Base-by-base conservation (phyloP, 2,888 invertebrate genomes). In the Athrips mouffetella region DNA sequence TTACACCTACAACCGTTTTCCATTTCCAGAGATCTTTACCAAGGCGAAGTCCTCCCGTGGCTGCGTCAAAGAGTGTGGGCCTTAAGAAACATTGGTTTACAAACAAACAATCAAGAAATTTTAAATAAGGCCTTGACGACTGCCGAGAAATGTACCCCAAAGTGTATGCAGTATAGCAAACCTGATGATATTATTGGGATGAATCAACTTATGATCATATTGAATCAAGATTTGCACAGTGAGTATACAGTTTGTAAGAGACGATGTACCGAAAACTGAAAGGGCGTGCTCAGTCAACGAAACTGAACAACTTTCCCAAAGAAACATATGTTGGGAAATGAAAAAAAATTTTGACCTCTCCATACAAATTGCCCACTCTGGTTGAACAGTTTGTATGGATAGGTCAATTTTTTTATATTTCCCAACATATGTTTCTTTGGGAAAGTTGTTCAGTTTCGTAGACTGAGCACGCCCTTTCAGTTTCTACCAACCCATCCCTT, bases 41-140 rank as follows among this genome's bases (percentile, higher is more conserved):
- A 64, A 4, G 59, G 55, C 1, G 73, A 79, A 10, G 58, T 62
- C 0, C 29, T 76, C 0, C 29, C 66, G 3, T 83, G 82, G 81
- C 49, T 70, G 1, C 56, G 63, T 0, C 73, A 80, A 30, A 73
- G 69, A 44, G 54, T 76, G 3, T 13, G 57, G 0, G 75, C 77
- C 0, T 51, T 59, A 2, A 63, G 71, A 21, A 49, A 49, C 6
- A 25, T 70, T 5, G 79, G 66, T 0, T 25, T 73, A 1, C 40
- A 58, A n/a, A 42, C 39, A 2, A 52, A 57, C 2, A 57, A 74
- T 15, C 23, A 15, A 0, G 45, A 37, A 0, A 45, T 53, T 0
- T 20, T 79, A 30, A 48, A 52, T 11, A 62, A 62, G 1, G 60
- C 70, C 0, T 42, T 79, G 3, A 18, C 48, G 0, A 51, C 57